A percentile compares a stretch with the other conserved stretches of the same genome.
phyloP scores from a whole-genome alignment of 2,797 vertebrate genomes.

The Tamandua tetradactyla region DNA sequence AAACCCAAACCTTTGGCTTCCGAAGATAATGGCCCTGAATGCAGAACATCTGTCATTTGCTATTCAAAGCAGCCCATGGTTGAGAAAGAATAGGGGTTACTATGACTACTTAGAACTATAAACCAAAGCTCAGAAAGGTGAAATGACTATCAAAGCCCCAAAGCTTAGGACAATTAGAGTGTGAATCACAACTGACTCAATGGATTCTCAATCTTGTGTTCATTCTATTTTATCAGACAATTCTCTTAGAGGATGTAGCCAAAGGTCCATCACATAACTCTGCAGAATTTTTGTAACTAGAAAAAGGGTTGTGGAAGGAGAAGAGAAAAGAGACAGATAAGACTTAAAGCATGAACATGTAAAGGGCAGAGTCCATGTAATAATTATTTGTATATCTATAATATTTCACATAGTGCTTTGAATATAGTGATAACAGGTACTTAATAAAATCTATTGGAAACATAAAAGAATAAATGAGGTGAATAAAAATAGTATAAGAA shows the following conservation, averaged over 20 bases:
- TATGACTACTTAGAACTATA: background rate
- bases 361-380: background rate
- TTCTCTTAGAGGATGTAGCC: background rate
- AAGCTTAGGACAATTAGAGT: background rate
- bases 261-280: background rate
- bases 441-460: background rate
- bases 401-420: background rate
- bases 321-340: background rate
- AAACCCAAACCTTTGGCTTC: background rate
- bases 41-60: background rate
- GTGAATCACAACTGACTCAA: background rate
- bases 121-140: background rate
- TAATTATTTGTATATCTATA: background rate
- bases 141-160: background rate
- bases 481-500: slow-evolving; percentile 18
- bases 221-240: background rate
- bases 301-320: background rate
- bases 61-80: background rate
- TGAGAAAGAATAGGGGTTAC: background rate
- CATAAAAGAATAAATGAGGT: background rate
- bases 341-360: background rate
- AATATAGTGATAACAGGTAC: background rate
- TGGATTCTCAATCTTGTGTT: background rate
- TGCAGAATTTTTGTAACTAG: background rate
- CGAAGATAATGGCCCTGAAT: background rate